Evolutionary conservation across 2,113 vertebrate genomes (phyloP).

Genomic region (Lagopus muta): DNA sequence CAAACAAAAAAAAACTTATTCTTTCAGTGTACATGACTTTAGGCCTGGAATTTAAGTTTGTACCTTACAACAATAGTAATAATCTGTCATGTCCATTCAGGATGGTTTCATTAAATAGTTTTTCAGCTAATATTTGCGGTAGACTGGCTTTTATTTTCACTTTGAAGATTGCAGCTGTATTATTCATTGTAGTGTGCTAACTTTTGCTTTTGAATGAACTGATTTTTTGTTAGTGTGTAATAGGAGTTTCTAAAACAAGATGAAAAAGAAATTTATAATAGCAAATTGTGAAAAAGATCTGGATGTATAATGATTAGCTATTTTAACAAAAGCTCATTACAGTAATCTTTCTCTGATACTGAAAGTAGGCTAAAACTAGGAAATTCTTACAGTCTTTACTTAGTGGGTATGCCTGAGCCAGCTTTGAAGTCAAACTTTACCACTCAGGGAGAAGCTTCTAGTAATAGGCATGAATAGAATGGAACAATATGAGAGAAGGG

Average conservation of each 20-base stretch:
- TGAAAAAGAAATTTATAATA: background rate
- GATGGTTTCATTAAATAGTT: background rate
- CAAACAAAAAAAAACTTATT: no score
- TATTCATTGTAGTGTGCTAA: background rate
- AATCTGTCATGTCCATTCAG: background rate
- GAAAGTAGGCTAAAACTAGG: background rate
- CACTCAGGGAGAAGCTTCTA: background rate
- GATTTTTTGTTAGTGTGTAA: background rate
- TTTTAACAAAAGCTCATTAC: background rate
- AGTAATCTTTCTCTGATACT: background rate
- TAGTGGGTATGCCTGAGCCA: background rate
- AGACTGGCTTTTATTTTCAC: background rate
- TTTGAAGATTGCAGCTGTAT: background rate
- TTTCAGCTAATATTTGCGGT: background rate
- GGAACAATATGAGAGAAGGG: background rate
- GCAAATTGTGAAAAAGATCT: background rate
- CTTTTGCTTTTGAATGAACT: background rate
- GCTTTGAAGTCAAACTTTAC: constrained; percentile 20
- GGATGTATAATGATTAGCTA: background rate
- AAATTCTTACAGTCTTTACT: background rate
- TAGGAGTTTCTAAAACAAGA: background rate
- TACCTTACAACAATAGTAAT: background rate
- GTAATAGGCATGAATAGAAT: background rate
- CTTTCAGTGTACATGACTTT: background rate
- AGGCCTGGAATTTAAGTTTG: background rate